phyloP scores from a whole-genome alignment of 2,113 vertebrate genomes.

The Glaucomys volans region DNA sequence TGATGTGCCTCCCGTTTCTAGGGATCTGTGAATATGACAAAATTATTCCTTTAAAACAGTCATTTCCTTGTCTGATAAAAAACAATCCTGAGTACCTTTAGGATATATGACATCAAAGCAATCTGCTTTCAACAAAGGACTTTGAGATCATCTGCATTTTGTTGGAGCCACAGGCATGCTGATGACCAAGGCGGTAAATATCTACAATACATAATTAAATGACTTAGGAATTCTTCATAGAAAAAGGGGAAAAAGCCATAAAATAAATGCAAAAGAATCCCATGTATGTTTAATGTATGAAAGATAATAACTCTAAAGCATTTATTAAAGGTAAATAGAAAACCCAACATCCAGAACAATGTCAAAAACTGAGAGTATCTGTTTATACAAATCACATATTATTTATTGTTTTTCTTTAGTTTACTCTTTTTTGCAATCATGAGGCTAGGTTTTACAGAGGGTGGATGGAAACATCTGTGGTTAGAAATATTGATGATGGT shows the following conservation, averaged over 20 bases:
- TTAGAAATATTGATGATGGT: conserved; percentile 37
- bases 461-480: neutral
- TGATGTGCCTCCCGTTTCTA: neutral
- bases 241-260: neutral
- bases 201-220: neutral
- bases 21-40: neutral
- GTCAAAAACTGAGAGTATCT: neutral
- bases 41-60: neutral
- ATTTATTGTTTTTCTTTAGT: conserved; percentile 38
- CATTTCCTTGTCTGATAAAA: neutral
- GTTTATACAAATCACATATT: neutral
- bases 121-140: neutral
- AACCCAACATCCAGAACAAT: neutral
- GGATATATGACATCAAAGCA: neutral
- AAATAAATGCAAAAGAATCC: conserved; percentile 42
- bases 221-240: neutral
- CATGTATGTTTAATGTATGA: neutral
- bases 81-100: neutral
- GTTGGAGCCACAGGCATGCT: neutral
- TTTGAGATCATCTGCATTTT: neutral
- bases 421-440: neutral
- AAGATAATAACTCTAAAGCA: conserved; percentile 32
- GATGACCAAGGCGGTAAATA: neutral
- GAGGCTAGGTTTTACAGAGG: neutral
- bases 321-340: conserved; percentile 44